Evolutionary conservation across 2,888 invertebrate genomes (phyloP).

Genomic region (Drosophila koepferae): DNA sequence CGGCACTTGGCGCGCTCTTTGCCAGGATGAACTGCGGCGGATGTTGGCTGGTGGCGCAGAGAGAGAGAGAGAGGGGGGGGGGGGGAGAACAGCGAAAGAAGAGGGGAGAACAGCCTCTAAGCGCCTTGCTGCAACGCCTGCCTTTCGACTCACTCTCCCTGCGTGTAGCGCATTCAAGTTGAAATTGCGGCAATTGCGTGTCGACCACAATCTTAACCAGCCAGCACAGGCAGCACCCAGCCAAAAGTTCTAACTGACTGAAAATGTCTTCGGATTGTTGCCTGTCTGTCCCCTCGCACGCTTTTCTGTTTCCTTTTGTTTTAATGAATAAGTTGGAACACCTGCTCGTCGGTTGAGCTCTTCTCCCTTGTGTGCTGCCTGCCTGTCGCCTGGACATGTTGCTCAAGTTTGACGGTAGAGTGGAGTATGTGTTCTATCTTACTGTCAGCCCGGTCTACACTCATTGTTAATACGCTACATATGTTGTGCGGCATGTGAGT

Average conservation of each 20-base stretch:
- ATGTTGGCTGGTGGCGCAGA: conserved; percentile 31
- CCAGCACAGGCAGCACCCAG: conserved; percentile 43
- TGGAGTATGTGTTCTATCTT: conserved; percentile 65
- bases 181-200: conserved; percentile 79
- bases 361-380: conserved; percentile 15
- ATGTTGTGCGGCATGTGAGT: conserved; percentile 25
- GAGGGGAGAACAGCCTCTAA: conserved; percentile 24
- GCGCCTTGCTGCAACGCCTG: conserved; percentile 21
- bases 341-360: conserved; percentile 64
- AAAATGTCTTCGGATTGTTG: conserved; percentile 36
- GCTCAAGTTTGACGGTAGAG: conserved; percentile 52
- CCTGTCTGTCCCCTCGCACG: background rate
- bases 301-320: conserved; percentile 67
- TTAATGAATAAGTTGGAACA: conserved; percentile 78
- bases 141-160: conserved; percentile 10
- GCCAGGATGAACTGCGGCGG: conserved; percentile 63
- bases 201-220: conserved; percentile 76
- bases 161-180: conserved; percentile 63
- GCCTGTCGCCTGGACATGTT: conserved; percentile 40
- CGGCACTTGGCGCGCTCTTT: conserved; percentile 57
- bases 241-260: conserved; percentile 58
- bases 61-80: background rate
- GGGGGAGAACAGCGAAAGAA: too few relatives aligned
- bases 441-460: conserved; percentile 23
- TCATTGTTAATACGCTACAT: conserved; percentile 60